These are phyloP conservation scores for Nicator chloris DNA, from an alignment of 2,113 vertebrate species.

Conservation along the genomic window DNA sequence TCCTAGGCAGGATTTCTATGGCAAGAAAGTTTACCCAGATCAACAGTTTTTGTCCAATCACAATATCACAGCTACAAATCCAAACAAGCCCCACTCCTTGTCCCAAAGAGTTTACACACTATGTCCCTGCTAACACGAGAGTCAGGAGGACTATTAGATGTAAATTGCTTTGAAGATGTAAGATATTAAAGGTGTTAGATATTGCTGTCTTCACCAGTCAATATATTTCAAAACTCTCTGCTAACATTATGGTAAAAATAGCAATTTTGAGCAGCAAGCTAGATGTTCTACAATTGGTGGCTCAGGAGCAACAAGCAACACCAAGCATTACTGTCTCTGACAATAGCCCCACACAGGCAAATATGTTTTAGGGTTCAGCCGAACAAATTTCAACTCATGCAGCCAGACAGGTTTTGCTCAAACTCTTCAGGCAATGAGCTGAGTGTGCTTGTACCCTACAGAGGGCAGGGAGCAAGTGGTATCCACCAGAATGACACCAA, in stretches of 20 bases:
- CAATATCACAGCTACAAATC: neutral
- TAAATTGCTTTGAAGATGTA: neutral
- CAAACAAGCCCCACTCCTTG: neutral
- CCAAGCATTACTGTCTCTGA: neutral
- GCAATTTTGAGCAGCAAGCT: neutral
- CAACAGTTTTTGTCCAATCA: neutral
- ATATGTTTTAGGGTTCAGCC: neutral
- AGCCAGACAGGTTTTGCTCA: neutral
- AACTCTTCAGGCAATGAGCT: neutral
- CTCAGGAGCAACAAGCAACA: neutral
- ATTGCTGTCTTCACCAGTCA: neutral
- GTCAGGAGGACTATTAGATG: neutral
- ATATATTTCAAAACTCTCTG: neutral
- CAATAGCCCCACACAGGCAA: neutral
- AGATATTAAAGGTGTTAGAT: neutral
- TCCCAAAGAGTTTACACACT: neutral
- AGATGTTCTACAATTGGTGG: neutral
- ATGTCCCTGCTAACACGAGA: neutral
- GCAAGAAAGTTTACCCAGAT: neutral
- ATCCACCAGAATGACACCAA: neutral
- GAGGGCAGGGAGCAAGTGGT: neutral
- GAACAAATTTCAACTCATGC: neutral
- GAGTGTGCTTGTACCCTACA: neutral
- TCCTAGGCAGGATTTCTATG: neutral
- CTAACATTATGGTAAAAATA: neutral